Percentiles rank a stretch among this genome's conserved stretches.
phyloP scores from a whole-genome alignment of 2,797 vertebrate genomes.

The Tinamus major region DNA sequence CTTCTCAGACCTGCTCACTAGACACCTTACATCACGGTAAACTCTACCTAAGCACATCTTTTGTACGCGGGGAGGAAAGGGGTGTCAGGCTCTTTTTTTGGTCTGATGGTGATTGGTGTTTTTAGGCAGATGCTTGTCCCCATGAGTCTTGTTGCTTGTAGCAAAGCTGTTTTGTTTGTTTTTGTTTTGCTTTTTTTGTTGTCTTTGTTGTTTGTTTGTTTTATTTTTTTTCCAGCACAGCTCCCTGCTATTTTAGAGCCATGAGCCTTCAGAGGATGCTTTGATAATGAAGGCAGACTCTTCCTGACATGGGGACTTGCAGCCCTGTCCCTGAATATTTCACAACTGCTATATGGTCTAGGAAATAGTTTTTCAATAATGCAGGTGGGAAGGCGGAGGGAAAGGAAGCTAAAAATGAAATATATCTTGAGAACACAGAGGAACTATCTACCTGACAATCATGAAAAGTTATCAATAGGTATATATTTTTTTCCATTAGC shows the following conservation, averaged over 20 bases:
- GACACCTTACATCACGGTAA: not conserved
- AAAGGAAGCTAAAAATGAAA: not conserved
- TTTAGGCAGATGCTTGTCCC: not conserved
- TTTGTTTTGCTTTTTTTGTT: no score
- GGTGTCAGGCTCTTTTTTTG: not conserved
- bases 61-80: fast-evolving
- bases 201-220: no score
- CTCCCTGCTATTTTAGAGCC: not conserved
- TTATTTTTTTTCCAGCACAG: not conserved
- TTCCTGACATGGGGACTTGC: not conserved
- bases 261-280: not conserved
- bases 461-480: not conserved
- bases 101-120: fast-evolving
- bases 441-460: not conserved
- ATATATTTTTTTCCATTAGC: not conserved
- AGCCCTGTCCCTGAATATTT: not conserved
- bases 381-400: not conserved
- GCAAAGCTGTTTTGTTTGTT: not conserved
- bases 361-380: not conserved
- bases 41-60: not conserved
- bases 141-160: not conserved
- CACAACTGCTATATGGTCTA: not conserved
- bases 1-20: not conserved
- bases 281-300: not conserved
- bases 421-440: not conserved